These are phyloP conservation scores for Muntiacus reevesi DNA, from an alignment of 2,113 vertebrate genomes.

Conservation along the genomic window DNA sequence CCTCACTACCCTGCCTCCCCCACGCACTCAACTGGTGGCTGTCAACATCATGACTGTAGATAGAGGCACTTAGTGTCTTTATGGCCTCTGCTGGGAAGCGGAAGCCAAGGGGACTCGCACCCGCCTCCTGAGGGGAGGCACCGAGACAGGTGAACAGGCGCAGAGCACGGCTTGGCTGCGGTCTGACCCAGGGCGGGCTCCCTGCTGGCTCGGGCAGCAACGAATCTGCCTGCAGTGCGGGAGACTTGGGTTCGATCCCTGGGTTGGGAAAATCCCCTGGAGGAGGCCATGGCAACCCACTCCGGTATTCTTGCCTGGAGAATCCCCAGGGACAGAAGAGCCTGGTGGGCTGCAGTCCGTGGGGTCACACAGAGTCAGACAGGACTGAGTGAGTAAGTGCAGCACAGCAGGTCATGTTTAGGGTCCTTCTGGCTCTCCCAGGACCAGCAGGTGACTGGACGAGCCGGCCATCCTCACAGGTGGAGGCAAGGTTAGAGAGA, in stretches of 20 bases:
- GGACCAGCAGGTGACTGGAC: neutral
- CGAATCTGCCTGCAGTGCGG: rapidly evolving
- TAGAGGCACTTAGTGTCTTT: neutral
- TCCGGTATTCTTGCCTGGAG: neutral
- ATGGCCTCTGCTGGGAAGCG: neutral
- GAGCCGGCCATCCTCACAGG: neutral
- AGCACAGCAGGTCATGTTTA: neutral
- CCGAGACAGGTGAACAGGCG: neutral
- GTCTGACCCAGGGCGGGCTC: neutral
- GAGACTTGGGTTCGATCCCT: neutral
- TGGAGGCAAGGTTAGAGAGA: neutral
- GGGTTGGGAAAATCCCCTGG: neutral
- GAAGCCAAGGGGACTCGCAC: neutral
- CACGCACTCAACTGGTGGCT: neutral
- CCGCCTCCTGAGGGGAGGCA: neutral
- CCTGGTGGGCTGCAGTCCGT: neutral
- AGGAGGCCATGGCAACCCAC: neutral
- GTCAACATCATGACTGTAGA: neutral
- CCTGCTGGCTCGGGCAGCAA: neutral
- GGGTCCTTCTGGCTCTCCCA: neutral
- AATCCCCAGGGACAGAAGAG: neutral
- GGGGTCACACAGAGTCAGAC: neutral
- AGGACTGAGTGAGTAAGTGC: neutral
- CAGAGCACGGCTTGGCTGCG: neutral
- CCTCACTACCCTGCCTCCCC: no score